A percentile compares a stretch with the other conserved stretches of the same genome.
Conservation (phyloP, 2,888 invertebrate species). For the Halictus ligatus region DNA sequence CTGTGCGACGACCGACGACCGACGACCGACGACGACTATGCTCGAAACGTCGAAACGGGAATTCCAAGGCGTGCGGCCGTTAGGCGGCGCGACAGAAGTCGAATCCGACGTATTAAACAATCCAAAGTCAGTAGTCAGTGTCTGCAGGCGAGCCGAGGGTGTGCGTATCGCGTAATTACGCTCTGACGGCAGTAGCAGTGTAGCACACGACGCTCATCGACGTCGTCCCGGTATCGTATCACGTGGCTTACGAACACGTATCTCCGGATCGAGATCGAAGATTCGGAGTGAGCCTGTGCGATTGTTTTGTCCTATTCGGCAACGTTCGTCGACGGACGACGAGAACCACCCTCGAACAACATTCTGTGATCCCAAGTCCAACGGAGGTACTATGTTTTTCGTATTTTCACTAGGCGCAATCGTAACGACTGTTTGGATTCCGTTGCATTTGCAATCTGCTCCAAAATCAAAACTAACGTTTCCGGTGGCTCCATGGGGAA, state of each 20-base stretch:
- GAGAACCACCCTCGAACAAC: neutral
- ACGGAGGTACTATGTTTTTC: slow-evolving; percentile 40
- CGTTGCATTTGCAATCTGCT: neutral
- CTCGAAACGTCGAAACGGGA: slow-evolving; percentile 34
- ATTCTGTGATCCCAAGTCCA: neutral
- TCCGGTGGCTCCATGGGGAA: neutral
- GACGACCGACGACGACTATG: slow-evolving; percentile 31
- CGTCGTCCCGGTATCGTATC: neutral
- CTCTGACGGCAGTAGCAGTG: slow-evolving; percentile 12
- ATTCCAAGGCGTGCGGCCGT: slow-evolving; percentile 62
- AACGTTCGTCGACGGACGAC: neutral
- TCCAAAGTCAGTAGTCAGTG: slow-evolving; percentile 51
- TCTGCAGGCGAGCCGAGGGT: slow-evolving; percentile 52
- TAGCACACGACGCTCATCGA: neutral
- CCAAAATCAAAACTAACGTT: neutral
- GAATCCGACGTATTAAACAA: slow-evolving; percentile 51
- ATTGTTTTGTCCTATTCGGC: neutral
- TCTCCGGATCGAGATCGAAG: no score
- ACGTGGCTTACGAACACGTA: slow-evolving; percentile 2
- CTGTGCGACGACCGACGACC: slow-evolving; percentile 14
- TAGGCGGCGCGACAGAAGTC: slow-evolving; percentile 69
- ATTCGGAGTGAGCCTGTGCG: slow-evolving; percentile 25
- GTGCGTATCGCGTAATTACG: slow-evolving; percentile 41
- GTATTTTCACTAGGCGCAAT: neutral
- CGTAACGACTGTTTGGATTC: neutral